Evolutionary conservation across 1,140 invertebrate species (phyloP).

Genomic region (Saccostrea glomerata): DNA sequence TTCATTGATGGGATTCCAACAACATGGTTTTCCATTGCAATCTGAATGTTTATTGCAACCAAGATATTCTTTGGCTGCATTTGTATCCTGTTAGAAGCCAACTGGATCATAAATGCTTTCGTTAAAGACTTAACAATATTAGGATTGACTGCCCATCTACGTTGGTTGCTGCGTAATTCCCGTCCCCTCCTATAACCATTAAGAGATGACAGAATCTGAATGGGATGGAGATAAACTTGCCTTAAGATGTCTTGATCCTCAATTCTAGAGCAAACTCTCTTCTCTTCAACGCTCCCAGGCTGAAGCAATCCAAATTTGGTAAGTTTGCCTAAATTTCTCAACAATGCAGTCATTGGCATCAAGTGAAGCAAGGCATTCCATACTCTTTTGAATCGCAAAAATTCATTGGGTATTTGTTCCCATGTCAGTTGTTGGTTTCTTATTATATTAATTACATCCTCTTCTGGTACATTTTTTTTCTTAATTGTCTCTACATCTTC

Average conservation of each 20-base stretch:
- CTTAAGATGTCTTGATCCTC: constrained; percentile 77
- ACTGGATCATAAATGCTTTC: background rate
- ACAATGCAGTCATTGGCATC: constrained; percentile 81
- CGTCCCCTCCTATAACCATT: constrained; percentile 81
- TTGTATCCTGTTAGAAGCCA: background rate
- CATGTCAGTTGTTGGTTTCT: constrained; percentile 80
- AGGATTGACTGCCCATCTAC: background rate
- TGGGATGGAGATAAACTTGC: constrained; percentile 82
- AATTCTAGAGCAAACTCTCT: constrained; percentile 57
- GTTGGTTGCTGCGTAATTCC: constrained; percentile 79
- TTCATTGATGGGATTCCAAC: constrained; percentile 79
- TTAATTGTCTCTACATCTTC: background rate
- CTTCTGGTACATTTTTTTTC: background rate
- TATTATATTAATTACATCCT: constrained; percentile 77
- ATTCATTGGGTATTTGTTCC: constrained; percentile 84
- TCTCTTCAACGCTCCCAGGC: constrained; percentile 57
- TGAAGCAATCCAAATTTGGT: constrained; percentile 83
- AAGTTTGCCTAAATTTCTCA: constrained; percentile 84
- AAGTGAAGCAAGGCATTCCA: constrained; percentile 84
- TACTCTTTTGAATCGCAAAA: constrained; percentile 84
- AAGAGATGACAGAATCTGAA: constrained; percentile 82
- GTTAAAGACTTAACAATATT: background rate
- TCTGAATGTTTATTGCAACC: constrained; percentile 64
- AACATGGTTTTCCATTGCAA: constrained; percentile 76
- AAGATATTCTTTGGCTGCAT: constrained; percentile 64